Percentiles rank a stretch among this genome's conserved stretches.
These are phyloP conservation scores for Coregonus clupeaformis DNA, from an alignment of 2,113 vertebrate species.

Conservation along the genomic window DNA sequence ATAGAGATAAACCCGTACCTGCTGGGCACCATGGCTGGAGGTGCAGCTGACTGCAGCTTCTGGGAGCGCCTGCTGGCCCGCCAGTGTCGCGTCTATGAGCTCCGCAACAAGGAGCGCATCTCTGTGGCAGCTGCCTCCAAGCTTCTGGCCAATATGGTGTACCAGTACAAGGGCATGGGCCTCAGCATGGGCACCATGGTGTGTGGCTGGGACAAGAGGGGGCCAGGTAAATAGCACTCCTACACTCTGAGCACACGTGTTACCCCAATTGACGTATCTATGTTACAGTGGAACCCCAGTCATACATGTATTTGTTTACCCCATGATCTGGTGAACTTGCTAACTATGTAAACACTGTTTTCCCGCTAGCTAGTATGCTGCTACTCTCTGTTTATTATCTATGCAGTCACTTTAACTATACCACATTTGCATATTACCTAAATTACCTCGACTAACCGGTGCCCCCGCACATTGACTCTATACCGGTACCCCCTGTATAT, in stretches of 20 bases:
- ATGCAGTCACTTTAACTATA: no score
- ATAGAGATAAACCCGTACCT: conserved; percentile 92
- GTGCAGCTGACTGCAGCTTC: conserved; percentile 90
- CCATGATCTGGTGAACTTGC: no score
- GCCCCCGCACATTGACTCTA: no score
- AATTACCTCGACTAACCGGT: no score
- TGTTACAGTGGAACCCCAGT: no score
- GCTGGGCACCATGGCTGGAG: conserved; percentile 91
- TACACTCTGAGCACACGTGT: neutral
- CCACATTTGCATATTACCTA: no score
- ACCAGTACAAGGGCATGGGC: conserved; percentile 93
- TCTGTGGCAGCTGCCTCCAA: conserved; percentile 91
- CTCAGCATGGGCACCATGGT: conserved; percentile 96
- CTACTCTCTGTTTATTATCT: no score
- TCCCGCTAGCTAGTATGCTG: no score
- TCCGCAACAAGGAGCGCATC: conserved; percentile 92
- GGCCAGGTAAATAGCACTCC: conserved; percentile 77
- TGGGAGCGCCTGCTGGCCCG: conserved; percentile 89
- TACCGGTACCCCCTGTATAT: no score
- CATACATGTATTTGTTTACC: no score
- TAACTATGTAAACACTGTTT: no score
- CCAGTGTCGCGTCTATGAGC: conserved; percentile 90
- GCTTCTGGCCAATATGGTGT: conserved; percentile 94
- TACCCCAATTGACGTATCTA: no score
- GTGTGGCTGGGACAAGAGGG: conserved; percentile 93